Evolutionary conservation across 2,888 invertebrate genomes (phyloP).

Genomic region (Hydraecia micacea): DNA sequence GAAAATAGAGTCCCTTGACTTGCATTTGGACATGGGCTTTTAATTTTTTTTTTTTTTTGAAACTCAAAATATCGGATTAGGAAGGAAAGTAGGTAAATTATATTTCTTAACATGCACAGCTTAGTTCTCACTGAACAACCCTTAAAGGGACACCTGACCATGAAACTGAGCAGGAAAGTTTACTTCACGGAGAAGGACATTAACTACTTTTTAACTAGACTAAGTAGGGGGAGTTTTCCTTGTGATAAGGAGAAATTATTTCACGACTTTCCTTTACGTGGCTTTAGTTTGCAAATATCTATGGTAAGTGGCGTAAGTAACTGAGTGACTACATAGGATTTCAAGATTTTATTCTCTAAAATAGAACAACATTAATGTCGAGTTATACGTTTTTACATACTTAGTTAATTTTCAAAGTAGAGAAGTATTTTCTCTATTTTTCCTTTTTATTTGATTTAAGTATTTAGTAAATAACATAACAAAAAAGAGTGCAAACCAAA

Average conservation of each 20-base stretch:
- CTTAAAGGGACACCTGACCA: conserved; percentile 33
- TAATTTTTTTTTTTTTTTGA: no score
- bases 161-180: conserved; percentile 46
- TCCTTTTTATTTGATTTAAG: no score
- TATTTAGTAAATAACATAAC: no score
- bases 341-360: no score
- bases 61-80: neutral
- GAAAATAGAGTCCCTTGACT: no score
- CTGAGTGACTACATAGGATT: neutral
- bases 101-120: conserved; percentile 10
- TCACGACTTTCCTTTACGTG: conserved; percentile 16
- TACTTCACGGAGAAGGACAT: conserved; percentile 18
- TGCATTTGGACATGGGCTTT: neutral
- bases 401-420: no score
- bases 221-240: conserved; percentile 42
- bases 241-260: conserved; percentile 53
- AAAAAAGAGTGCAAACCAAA: no score
- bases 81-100: conserved; percentile 4
- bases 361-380: neutral
- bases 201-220: conserved; percentile 49
- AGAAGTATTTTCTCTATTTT: no score
- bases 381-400: no score
- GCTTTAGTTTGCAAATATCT: conserved; percentile 54
- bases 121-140: conserved; percentile 43
- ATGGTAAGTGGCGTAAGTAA: conserved; percentile 40